Evolutionary conservation across 1,140 invertebrate genomes (phyloP), one percentile per base, ranked within the genome.

Genomic region (Drosophila carrolli): DNA sequence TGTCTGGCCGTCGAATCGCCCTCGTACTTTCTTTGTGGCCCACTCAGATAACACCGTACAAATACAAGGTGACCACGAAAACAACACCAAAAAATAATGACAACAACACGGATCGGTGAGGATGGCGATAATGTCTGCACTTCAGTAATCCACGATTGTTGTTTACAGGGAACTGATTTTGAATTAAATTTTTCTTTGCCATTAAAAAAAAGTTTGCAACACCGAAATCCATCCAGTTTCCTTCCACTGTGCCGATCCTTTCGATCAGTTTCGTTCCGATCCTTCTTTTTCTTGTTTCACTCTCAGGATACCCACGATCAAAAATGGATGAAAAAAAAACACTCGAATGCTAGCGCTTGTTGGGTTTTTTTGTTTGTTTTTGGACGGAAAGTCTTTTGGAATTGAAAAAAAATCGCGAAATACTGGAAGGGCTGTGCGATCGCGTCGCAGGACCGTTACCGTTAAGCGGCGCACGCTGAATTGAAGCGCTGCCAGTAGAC

Each of bases 391-490:
- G 32, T 8, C 7, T 13, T 6, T n/a, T 7, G 7, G 3, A 27
- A 2, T 14, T 16, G 2, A 9, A 14, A 13, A 23, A 46, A 56
- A 44, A 50, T 40, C 19, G 51, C 37, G 40, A 41, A 37, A 37
- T 19, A 37, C 19, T 62, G 11, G 9, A 62, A 59, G 11, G 11
- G 19, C 47, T 60, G 19, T 41, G 46, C 54, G 75, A 76, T 67
- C 83, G 83, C 82, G 62, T 67, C 54, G 40, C 82, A 78, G 75
- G 83, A 82, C 78, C 83, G 78, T 86, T 82, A 86, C 83, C 84
- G 84, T 88, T 88, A 89, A 81, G 72, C 84, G 83, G 84, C 76
- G 67, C 72, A 27, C 79, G 86, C 71, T 79, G 70, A 88, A 86
- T 86, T 88, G 79, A 86, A 83, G 51, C 79, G 60, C 79, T 88